These are phyloP conservation scores for Microcebus ravelobensis DNA, from an alignment of 2,113 vertebrate genomes.

Conservation along the genomic window DNA sequence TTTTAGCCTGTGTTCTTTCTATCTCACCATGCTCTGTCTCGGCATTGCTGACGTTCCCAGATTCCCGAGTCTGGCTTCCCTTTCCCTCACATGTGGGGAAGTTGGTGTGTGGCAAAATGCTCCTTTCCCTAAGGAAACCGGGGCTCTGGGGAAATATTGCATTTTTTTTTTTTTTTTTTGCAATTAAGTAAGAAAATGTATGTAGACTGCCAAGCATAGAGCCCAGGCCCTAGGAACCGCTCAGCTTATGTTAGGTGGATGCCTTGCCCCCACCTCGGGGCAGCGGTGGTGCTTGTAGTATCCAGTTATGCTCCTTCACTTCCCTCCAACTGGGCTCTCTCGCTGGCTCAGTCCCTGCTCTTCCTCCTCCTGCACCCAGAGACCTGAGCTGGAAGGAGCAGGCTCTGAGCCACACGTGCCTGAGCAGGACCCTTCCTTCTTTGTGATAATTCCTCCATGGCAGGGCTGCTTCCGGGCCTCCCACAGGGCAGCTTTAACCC, in stretches of 20 bases:
- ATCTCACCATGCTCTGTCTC: background rate
- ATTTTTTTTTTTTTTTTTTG: background rate
- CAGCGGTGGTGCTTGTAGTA: no score
- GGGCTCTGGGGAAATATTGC: background rate
- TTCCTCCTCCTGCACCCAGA: background rate
- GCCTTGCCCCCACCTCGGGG: background rate
- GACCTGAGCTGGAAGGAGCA: background rate
- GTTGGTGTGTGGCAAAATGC: background rate
- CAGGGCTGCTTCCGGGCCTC: background rate
- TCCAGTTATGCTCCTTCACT: background rate
- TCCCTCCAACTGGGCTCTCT: background rate
- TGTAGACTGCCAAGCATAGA: fast-evolving
- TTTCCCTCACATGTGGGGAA: background rate
- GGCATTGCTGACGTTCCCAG: background rate
- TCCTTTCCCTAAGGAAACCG: background rate
- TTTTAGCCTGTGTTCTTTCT: background rate
- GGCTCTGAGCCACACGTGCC: background rate
- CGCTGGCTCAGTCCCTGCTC: background rate
- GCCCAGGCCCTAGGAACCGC: background rate
- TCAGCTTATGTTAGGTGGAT: fast-evolving
- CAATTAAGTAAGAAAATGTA: background rate
- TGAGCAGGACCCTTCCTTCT: background rate
- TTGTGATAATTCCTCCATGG: background rate
- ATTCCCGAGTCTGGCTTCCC: background rate
- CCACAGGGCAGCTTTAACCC: background rate